phyloP scores from a whole-genome alignment of 1,140 invertebrate genomes.

The Delia radicum region DNA sequence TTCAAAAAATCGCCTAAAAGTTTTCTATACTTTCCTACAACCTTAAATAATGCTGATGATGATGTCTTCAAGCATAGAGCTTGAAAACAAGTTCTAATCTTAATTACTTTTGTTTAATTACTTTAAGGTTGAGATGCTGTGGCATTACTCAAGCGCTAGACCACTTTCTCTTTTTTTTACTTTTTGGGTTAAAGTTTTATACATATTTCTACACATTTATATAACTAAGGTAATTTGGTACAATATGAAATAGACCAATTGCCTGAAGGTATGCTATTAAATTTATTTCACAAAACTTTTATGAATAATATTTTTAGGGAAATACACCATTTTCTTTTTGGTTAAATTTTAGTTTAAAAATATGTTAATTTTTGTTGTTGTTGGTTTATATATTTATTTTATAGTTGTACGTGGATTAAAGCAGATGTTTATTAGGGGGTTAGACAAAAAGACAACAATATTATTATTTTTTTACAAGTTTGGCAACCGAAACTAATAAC shows the following conservation, averaged over 20 bases:
- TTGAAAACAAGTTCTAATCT: slow-evolving; percentile 1
- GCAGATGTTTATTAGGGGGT: not conserved
- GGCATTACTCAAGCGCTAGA: too few relatives aligned
- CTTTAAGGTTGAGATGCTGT: not conserved
- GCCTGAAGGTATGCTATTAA: not conserved
- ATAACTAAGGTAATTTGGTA: not conserved
- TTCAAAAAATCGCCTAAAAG: slow-evolving; percentile 12
- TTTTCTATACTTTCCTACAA: not conserved
- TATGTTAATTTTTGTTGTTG: not conserved
- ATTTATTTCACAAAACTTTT: not conserved
- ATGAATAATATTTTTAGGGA: not conserved
- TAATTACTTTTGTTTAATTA: slow-evolving; percentile 24
- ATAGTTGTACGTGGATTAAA: not conserved
- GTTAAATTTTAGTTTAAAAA: not conserved
- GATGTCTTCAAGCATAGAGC: not conserved
- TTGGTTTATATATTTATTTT: not conserved
- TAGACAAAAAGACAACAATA: too few relatives aligned
- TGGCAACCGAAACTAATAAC: too few relatives aligned
- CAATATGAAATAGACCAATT: not conserved
- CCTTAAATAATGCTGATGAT: not conserved
- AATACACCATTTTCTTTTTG: not conserved
- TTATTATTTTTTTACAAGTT: too few relatives aligned
- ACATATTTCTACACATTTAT: not conserved
- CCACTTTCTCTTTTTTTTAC: not conserved
- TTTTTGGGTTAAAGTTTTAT: not conserved